Evolutionary conservation across 1,140 invertebrate species (phyloP).

Genomic region (Diorhabda sublineata): DNA sequence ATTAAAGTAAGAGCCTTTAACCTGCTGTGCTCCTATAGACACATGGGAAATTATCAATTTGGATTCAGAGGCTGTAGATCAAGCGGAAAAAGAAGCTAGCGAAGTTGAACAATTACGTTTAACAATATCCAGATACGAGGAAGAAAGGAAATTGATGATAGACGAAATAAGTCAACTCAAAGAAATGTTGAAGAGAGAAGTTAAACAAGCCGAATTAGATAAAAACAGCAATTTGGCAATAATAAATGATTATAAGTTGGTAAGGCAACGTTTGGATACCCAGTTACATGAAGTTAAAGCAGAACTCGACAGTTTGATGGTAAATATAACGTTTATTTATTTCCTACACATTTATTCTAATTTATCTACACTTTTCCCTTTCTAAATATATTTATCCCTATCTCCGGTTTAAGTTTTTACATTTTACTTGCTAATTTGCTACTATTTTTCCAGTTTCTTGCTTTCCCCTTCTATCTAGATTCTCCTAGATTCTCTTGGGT

Average conservation of each 20-base stretch:
- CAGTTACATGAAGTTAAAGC: constrained; percentile 67
- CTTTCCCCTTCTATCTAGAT: too few species aligned
- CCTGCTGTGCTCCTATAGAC: constrained; percentile 33
- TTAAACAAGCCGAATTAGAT: constrained; percentile 70
- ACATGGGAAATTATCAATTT: constrained; percentile 47
- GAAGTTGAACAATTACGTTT: constrained; percentile 74
- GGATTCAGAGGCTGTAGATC: constrained; percentile 66
- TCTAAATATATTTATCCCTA: too few species aligned
- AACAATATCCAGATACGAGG: constrained; percentile 70
- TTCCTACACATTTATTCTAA: too few species aligned
- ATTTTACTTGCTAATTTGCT: too few species aligned
- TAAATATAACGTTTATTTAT: constrained; percentile 40
- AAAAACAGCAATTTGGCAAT: constrained; percentile 66
- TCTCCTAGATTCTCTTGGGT: too few species aligned
- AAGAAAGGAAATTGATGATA: constrained; percentile 77
- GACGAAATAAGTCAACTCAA: constrained; percentile 77
- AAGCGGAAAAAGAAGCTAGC: constrained; percentile 71
- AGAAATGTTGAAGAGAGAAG: constrained; percentile 78
- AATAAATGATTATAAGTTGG: constrained; percentile 90
- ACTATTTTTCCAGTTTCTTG: too few species aligned
- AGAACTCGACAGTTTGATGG: constrained; percentile 56
- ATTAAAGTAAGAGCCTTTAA: not conserved
- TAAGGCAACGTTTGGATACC: constrained; percentile 83
- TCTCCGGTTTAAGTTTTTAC: too few species aligned
- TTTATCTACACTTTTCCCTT: too few species aligned